Evolutionary conservation across 2,888 invertebrate genomes (phyloP), one percentile per base, ranked within the genome.

Genomic region (Plagodis pulveraria): DNA sequence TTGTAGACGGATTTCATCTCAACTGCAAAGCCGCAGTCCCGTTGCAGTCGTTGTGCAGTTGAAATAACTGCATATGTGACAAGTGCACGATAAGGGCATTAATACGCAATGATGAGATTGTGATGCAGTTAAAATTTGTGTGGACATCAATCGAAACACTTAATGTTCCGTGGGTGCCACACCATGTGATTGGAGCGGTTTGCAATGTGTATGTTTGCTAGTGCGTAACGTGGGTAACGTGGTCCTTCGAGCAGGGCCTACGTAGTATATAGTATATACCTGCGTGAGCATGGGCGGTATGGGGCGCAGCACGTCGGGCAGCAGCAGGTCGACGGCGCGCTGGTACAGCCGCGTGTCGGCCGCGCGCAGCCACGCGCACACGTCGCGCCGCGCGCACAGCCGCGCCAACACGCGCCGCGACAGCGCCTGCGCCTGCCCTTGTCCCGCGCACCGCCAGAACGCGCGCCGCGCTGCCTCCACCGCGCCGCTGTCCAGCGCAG

Each of bases 311-410:
- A 99, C 99, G 90, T 99, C 98, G 12, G 99, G 99, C 89, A 99
- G 97, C 71, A 99, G 94, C 74, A 99, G 96, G 87, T 99, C 98
- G 8, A 99, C 98, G 71, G 99, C 95, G 81, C 97, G 97, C 92
- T 99, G 99, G 92, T 99, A 98, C 89, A 99, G 98, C 69, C 96
- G 95, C 82, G 97, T 96, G 91, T 99, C 99, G 51, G 98, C 97
- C 78, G 94, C 93, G 52, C 95, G 94, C 73, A 98, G 95, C 93
- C 96, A 98, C 56, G 94, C 94, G 80, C 96, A 96, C 54, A 97
- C 96, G 71, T 95, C 95, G 56, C 70, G 67, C 1, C 83, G 74
- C 22, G 83, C 76, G 8, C 96, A 95, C 77, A 97, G 93, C 57
- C 94, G 96, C 85, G 97, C 96, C 53, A 99, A 97, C 74, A 97